Conservation (phyloP, 2,797 vertebrate species). For the Enteromius radiatus region DNA sequence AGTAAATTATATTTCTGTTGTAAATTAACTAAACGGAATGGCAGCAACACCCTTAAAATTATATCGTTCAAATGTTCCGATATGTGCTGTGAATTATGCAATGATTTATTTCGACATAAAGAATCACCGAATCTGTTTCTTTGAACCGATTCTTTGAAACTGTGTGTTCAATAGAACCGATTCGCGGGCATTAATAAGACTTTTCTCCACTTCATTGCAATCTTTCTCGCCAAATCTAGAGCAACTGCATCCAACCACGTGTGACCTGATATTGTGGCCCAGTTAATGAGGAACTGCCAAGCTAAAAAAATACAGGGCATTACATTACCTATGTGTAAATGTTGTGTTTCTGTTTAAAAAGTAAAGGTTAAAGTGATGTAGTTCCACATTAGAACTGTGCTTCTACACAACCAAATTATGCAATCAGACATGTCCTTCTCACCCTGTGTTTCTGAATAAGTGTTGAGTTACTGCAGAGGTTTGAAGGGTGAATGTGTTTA, state of each 20-base stretch:
- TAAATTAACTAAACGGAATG: neutral
- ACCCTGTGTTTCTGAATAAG: conserved; percentile 39
- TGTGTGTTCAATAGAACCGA: neutral
- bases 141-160: neutral
- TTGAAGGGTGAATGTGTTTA: neutral
- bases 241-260: neutral
- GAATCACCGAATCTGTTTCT: neutral
- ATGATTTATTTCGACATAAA: neutral
- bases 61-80: neutral
- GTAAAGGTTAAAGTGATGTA: neutral
- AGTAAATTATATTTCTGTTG: neutral
- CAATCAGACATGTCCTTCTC: conserved; percentile 33
- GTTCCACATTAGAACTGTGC: neutral
- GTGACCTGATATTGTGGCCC: neutral
- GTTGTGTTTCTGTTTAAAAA: neutral
- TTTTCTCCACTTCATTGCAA: neutral
- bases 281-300: conserved; percentile 9
- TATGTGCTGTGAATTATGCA: neutral
- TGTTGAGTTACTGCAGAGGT: conserved; percentile 49
- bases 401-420: neutral
- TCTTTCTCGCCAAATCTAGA: neutral
- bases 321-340: neutral
- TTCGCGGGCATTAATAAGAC: neutral
- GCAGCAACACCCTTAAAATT: neutral
- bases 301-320: neutral